Percentiles rank a stretch among this genome's conserved stretches.
Evolutionary conservation across 1,140 invertebrate species (phyloP).

Genomic region (Manduca sexta): DNA sequence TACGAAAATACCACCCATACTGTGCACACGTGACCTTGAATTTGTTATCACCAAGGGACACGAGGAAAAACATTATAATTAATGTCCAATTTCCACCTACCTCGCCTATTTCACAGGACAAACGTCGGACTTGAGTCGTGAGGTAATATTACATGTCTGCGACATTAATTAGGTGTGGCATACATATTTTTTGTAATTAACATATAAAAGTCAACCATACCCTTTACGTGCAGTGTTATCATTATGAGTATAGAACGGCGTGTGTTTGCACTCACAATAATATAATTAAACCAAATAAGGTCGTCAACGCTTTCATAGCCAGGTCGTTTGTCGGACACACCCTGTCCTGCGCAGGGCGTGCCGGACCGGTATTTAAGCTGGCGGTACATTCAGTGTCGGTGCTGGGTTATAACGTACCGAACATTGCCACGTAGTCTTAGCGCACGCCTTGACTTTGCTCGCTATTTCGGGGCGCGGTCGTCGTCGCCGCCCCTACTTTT

Average conservation of each 20-base stretch:
- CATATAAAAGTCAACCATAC: no score
- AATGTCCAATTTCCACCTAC: no score
- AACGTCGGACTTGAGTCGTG: no score
- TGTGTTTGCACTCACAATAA: slow-evolving; percentile 1
- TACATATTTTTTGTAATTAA: neutral
- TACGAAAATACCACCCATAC: no score
- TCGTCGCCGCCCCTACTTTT: slow-evolving; percentile 64
- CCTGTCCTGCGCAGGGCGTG: slow-evolving; percentile 13
- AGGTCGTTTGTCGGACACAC: slow-evolving; percentile 1
- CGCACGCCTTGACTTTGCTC: slow-evolving; percentile 64
- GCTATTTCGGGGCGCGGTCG: slow-evolving; percentile 65
- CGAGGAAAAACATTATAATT: no score
- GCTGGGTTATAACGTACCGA: neutral
- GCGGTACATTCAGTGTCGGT: slow-evolving; percentile 1
- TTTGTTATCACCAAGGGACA: no score
- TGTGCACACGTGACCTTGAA: no score
- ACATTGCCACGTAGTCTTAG: slow-evolving; percentile 17
- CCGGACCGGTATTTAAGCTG: slow-evolving; percentile 8
- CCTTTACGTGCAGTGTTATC: neutral
- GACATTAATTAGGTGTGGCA: neutral
- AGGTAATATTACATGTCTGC: no score
- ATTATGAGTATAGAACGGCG: neutral
- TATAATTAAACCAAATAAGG: slow-evolving; percentile 8
- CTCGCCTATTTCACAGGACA: no score
- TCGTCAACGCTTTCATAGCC: slow-evolving; percentile 4